phyloP scores from a whole-genome alignment of 2,113 vertebrate genomes.

The Diphyllodes magnificus region DNA sequence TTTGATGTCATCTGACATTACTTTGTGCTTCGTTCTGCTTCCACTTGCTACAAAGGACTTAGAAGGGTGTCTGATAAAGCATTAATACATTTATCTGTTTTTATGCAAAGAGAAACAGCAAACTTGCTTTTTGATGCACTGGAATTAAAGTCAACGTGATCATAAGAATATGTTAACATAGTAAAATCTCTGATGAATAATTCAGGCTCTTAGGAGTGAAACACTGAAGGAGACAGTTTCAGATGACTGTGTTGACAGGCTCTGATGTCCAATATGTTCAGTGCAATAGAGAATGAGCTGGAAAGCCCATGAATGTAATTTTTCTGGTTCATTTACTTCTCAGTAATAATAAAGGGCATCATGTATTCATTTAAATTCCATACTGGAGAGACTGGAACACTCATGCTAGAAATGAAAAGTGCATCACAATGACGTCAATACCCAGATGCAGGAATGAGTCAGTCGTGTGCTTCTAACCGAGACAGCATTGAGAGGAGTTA shows the following conservation, averaged over 20 bases:
- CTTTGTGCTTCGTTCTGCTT: not conserved
- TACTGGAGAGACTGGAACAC: not conserved
- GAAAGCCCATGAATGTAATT: not conserved
- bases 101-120: not conserved
- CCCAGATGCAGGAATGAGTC: constrained; percentile 36
- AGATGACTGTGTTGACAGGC: constrained; percentile 46
- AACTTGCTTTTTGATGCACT: not conserved
- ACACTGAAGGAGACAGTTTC: constrained; percentile 25
- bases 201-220: constrained; percentile 21
- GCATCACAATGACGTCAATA: constrained; percentile 27
- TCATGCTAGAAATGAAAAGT: constrained; percentile 18
- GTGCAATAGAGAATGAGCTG: constrained; percentile 15
- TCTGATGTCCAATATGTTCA: constrained; percentile 51
- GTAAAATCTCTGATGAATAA: constrained; percentile 44
- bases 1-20: not conserved
- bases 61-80: not conserved
- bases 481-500: not conserved
- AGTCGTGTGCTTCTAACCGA: not conserved
- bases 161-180: constrained; percentile 42
- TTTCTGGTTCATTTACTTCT: constrained; percentile 39
- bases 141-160: constrained; percentile 16
- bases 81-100: not conserved
- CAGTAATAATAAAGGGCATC: constrained; percentile 1
- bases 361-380: not conserved
- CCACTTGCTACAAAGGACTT: not conserved